Base-by-base conservation (phyloP, 2,888 invertebrate genomes). In the Chrysodeixis includens region DNA sequence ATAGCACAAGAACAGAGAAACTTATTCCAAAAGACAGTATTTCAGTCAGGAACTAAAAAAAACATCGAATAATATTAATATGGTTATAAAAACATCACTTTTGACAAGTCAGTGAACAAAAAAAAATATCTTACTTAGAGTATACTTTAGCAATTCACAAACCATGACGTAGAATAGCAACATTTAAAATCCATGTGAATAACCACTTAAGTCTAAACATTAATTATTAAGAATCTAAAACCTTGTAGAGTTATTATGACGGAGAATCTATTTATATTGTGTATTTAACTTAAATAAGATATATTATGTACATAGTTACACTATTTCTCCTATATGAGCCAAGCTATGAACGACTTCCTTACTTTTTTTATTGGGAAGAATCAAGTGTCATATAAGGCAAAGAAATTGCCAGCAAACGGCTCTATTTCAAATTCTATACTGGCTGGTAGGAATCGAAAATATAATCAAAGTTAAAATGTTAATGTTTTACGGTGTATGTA, bases 11-110 rank as follows among this genome's bases (percentile, higher is more conserved):
- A 51, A 1, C 53, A 7, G 62, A 57, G 8, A 72, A 59, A 35
- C 52, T 66, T 14, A 51, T 54, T 22, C 35, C 55, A 18, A 79
- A 81, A 53, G 56, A 65, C 18, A 80, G 56, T 55, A 49, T 20
- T 20, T 49, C 9, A 10, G 18, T 16, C 18, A 12, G 4, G 12
- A n/a, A 12, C 40, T 7, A n/a, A 14, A 0, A 40, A n/a, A 14
- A 14, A 35, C 12, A 14, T 35, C 10, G 2, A 14, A 14, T 35
- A 35, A 35, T 12, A 35, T 14, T 35, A 35, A 35, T 32, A 35
- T 35, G 40, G n/a, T 40, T 40, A 40, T n/a, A 5, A 14, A n/a
- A 40, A 40, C 7, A 40, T 40, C 40, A 40, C 40, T n/a, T 6
- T 6, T 1, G 10, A n/a, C 40, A n/a, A n/a, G 4, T 40, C n/a